These are phyloP conservation scores for Trachelus stipa DNA, from an alignment of 2,888 invertebrate genomes.

Conservation along the genomic window DNA sequence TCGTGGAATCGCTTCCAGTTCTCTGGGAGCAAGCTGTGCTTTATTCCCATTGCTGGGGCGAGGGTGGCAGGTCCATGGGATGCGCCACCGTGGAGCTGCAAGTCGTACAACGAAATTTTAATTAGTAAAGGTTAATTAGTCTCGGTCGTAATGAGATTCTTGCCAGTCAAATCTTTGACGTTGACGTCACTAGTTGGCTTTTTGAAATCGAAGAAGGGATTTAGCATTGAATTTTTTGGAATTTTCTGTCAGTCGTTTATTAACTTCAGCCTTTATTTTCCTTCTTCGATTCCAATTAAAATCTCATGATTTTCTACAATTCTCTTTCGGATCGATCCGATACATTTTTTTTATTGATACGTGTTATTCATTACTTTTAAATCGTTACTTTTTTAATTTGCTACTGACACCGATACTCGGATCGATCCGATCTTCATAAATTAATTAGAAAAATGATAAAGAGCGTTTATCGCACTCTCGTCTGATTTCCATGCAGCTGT, in stretches of 20 bases:
- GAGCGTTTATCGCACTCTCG: slow-evolving; percentile 2
- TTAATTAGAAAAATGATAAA: neutral
- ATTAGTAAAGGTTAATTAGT: neutral
- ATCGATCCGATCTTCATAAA: slow-evolving; percentile 1
- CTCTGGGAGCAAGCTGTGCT: slow-evolving; percentile 1
- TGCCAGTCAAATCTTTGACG: neutral
- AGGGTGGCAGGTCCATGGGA: slow-evolving; percentile 97
- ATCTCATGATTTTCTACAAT: neutral
- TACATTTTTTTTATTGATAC: neutral
- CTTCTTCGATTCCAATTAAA: neutral
- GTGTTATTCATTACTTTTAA: slow-evolving; percentile 2
- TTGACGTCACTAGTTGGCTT: neutral
- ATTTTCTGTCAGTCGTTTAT: neutral
- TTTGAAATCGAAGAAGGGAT: neutral
- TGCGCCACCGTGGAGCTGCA: slow-evolving; percentile 97
- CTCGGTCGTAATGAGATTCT: neutral
- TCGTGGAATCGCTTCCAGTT: neutral
- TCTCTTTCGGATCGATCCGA: neutral
- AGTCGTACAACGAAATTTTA: slow-evolving; percentile 51
- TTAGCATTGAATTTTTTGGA: neutral
- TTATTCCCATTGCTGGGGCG: slow-evolving; percentile 99
- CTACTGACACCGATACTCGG: neutral
- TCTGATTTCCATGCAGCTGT: slow-evolving; percentile 62
- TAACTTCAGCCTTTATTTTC: neutral
- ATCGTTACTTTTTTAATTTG: neutral